Conservation (phyloP, 2,888 invertebrate species). For the Odontomyia ornata region DNA sequence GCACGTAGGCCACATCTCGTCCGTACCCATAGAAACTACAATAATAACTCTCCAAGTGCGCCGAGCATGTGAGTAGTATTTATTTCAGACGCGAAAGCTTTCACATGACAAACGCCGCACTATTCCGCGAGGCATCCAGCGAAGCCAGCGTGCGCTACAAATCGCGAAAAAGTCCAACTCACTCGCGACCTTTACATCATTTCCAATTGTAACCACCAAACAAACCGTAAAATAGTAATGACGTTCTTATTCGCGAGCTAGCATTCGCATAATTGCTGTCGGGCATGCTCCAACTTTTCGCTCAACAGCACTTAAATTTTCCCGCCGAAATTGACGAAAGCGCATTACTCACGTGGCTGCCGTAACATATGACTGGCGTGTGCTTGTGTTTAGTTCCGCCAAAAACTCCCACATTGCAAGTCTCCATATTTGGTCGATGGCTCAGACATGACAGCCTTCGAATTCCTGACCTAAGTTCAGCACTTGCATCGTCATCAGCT, state of each 20-base stretch:
- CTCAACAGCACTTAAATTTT: neutral
- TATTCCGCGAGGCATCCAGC: too few species aligned
- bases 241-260: neutral
- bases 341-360: neutral
- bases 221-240: neutral
- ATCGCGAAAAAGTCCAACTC: neutral
- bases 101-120: neutral
- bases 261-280: neutral
- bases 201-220: neutral
- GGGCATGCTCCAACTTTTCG: neutral
- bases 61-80: neutral
- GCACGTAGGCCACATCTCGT: constrained; percentile 17
- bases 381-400: too few species aligned
- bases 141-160: too few species aligned
- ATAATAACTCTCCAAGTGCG: neutral
- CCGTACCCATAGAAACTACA: neutral
- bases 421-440: neutral
- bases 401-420: neutral
- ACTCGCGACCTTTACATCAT: constrained; percentile 10
- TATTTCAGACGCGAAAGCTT: neutral
- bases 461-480: constrained; percentile 6
- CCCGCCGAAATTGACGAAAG: neutral
- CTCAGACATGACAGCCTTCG: neutral
- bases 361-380: neutral
- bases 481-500: neutral